Percentiles rank a stretch among this genome's conserved stretches.
Conservation (phyloP, 1,140 invertebrate genomes). For the Drosophila yakuba region DNA sequence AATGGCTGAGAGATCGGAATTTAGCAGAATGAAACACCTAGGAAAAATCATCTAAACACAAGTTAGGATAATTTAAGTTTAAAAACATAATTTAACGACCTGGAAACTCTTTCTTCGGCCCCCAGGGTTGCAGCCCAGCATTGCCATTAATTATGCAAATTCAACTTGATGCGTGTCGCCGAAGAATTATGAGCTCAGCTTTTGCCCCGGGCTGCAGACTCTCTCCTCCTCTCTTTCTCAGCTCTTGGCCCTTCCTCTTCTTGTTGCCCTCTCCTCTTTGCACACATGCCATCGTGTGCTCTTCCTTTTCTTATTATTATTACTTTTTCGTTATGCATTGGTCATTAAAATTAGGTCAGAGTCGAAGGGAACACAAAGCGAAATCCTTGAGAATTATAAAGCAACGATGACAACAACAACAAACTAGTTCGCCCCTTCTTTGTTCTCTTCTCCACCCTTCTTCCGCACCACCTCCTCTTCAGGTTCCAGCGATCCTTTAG, state of each 20-base stretch:
- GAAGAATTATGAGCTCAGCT: conserved; percentile 65
- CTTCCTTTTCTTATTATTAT: conserved; percentile 32
- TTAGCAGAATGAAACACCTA: background rate
- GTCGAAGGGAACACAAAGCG: conserved; percentile 37
- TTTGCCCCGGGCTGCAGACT: conserved; percentile 23
- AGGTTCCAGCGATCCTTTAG: conserved; percentile 55
- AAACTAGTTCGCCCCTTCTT: conserved; percentile 67
- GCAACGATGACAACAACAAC: conserved; percentile 24
- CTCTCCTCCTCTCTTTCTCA: conserved; percentile 3
- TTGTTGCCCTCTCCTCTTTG: background rate
- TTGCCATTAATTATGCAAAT: conserved; percentile 79
- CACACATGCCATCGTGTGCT: conserved; percentile 10
- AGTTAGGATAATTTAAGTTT: no score
- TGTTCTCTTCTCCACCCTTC: conserved; percentile 32
- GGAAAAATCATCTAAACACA: no score
- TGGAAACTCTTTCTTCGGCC: conserved; percentile 23
- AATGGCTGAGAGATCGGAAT: background rate
- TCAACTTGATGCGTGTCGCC: conserved; percentile 75
- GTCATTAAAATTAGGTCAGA: conserved; percentile 80
- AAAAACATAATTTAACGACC: background rate
- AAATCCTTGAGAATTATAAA: conserved; percentile 50
- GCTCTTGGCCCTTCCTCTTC: background rate
- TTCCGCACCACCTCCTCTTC: background rate
- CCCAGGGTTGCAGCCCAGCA: conserved; percentile 19
- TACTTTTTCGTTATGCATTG: conserved; percentile 41